Base-by-base conservation (phyloP, 1,140 invertebrate species). In the Ctenoplectra terminalis region DNA sequence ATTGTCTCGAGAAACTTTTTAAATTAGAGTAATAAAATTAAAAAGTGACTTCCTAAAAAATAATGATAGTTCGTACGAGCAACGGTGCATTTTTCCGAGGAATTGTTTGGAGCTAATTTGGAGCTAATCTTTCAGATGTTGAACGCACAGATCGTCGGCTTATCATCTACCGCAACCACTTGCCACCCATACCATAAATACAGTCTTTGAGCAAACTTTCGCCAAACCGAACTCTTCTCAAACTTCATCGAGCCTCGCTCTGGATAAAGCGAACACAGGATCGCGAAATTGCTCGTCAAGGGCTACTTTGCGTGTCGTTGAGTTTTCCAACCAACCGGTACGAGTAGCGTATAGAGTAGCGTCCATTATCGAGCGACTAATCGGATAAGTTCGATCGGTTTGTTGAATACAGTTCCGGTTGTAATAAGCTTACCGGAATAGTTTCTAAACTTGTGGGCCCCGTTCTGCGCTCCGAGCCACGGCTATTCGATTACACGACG, bases 381-480 rank as follows among this genome's bases (percentile, higher is more conserved):
- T 79, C 77, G 78, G 78, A 81, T 81, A 81, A 81, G 60, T 81
- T 81, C 78, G 78, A 81, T 81, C 78, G 71, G 78, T 80, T 80
- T 80, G 78, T 75, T 74, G 78, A 75, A 81, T 75, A 75, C 61
- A 56, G 78, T 81, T 81, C 46, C 40, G 48, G 37, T 74, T 75
- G 78, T 81, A 81, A 81, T 81, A 81, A 81, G 78, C 78, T 75
- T 81, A 74, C 50, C 60, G 71, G 61, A 75, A 75, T 61, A 75
- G 78, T 81, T 81, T 52, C 71, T 56, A 46, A 81, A 81, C 78
- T 81, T 48, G 48, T 60, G 31, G 56, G 6, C 23, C 20, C 29
- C 43, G n/a, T 69, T 23, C 60, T 23, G 60, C 31, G 46, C 34
- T n/a, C 15, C 37, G 37, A 26, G 48, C 58, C 23, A 48, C 29